Evolutionary conservation across 2,113 vertebrate species (phyloP).

Genomic region (Protomyctophum bolini): DNA sequence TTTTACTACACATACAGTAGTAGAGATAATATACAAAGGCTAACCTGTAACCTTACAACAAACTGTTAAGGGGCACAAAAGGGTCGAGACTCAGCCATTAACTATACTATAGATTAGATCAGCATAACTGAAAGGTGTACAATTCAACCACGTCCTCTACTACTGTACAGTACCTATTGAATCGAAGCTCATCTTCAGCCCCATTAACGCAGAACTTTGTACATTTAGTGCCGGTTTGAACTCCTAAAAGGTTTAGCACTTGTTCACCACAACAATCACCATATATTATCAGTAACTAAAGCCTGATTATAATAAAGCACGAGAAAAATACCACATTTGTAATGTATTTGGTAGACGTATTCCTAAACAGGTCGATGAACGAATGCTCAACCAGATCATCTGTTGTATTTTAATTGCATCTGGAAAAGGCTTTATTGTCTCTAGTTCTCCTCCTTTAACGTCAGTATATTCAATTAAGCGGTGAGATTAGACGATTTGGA

Average conservation of each 20-base stretch:
- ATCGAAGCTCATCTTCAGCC: background rate
- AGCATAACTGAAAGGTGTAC: background rate
- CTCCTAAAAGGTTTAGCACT: constrained; percentile 20
- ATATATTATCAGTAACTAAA: constrained; percentile 37
- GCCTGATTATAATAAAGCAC: too few species aligned
- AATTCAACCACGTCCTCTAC: background rate
- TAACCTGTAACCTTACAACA: too few species aligned
- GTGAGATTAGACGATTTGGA: constrained; percentile 58
- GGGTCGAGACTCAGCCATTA: background rate
- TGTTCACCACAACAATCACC: constrained; percentile 28
- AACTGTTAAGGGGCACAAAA: background rate
- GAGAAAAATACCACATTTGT: too few species aligned
- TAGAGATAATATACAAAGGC: too few species aligned
- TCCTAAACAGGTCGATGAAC: too few species aligned
- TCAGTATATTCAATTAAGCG: constrained; percentile 65
- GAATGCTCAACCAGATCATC: too few species aligned
- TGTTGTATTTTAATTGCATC: constrained; percentile 61
- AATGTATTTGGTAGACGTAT: too few species aligned
- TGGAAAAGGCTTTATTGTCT: constrained; percentile 50
- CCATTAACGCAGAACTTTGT: background rate
- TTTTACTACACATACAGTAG: too few species aligned
- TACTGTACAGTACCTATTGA: background rate
- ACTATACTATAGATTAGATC: background rate
- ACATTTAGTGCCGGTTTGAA: constrained; percentile 11
- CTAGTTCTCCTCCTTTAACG: constrained; percentile 50